Evolutionary conservation across 2,113 vertebrate genomes (phyloP).

Genomic region (Dromaius novaehollandiae): DNA sequence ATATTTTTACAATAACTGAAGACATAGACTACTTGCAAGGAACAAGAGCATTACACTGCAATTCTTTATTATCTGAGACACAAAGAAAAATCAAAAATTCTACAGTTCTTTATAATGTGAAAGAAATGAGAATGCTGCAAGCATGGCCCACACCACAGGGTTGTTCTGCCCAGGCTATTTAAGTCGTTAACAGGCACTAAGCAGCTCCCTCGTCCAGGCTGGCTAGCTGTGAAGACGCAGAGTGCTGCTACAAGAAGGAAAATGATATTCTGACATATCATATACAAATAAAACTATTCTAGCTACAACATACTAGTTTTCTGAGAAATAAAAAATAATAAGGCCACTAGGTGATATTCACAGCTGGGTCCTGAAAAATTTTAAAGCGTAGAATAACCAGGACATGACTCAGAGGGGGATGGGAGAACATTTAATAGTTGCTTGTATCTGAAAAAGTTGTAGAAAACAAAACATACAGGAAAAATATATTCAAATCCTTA

Average conservation of each 20-base stretch:
- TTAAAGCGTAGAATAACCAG: background rate
- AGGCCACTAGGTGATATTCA: background rate
- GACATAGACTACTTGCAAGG: background rate
- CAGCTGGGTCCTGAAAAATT: background rate
- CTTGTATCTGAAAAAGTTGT: background rate
- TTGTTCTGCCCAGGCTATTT: background rate
- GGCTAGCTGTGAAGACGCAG: background rate
- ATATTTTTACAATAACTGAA: background rate
- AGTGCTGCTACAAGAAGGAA: background rate
- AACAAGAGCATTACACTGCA: background rate
- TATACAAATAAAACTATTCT: background rate
- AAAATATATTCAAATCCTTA: background rate
- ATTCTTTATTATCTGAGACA: background rate
- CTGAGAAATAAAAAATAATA: background rate
- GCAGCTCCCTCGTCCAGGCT: background rate
- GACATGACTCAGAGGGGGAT: background rate
- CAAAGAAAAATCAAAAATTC: background rate
- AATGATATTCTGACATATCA: background rate
- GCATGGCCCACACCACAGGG: rapidly evolving
- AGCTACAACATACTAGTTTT: background rate
- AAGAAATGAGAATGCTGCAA: background rate
- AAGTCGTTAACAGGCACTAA: background rate
- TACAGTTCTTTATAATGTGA: background rate
- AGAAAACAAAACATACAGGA: background rate
- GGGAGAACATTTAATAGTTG: background rate